Evolutionary conservation across 2,888 invertebrate genomes (phyloP).

Genomic region (Glaucopsyche alexis): DNA sequence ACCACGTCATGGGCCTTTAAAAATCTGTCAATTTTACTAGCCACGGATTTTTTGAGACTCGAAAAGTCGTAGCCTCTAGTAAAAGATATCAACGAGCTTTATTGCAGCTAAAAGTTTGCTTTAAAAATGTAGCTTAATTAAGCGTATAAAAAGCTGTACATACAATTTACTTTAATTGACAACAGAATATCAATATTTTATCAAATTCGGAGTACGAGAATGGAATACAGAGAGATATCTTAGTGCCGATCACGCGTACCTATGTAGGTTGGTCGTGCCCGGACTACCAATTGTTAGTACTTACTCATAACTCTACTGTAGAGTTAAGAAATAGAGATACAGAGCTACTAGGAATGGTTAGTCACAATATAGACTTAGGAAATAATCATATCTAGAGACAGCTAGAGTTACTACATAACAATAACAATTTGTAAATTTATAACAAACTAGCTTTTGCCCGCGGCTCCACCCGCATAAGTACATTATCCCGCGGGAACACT

Average conservation of each 20-base stretch:
- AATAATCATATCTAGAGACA: not conserved
- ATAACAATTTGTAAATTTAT: too few species aligned
- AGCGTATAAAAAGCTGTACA: too few species aligned
- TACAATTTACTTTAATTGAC: not conserved
- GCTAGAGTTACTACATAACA: too few species aligned
- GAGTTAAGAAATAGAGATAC: not conserved
- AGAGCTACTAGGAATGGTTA: not conserved
- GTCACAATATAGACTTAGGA: not conserved
- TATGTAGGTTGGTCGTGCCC: slow-evolving; percentile 8
- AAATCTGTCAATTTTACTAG: not conserved
- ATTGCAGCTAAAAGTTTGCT: too few species aligned
- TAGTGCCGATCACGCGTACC: not conserved
- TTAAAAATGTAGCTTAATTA: too few species aligned
- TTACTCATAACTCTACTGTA: not conserved
- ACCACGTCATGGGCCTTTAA: not conserved
- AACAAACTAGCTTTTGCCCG: too few species aligned
- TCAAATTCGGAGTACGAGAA: not conserved
- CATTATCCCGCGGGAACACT: too few species aligned
- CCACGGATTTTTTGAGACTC: not conserved
- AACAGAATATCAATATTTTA: not conserved
- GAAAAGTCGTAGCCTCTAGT: not conserved
- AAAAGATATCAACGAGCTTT: slow-evolving; percentile 4
- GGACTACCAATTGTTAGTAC: not conserved
- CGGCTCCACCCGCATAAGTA: too few species aligned
- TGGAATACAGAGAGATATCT: not conserved